These are phyloP conservation scores for Cataglyphis livida DNA, from an alignment of 2,888 invertebrate species.

Conservation along the genomic window DNA sequence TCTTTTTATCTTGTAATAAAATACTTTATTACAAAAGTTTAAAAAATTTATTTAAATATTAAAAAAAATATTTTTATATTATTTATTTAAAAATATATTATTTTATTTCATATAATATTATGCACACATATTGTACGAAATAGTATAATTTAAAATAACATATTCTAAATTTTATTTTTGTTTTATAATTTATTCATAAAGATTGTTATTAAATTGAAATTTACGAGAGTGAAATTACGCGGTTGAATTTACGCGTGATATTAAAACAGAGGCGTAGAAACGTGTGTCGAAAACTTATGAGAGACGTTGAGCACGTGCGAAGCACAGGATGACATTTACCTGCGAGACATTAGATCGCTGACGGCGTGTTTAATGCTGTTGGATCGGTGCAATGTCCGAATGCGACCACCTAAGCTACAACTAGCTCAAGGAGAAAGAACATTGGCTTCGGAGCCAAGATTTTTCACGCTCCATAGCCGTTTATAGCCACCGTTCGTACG, in stretches of 20 bases:
- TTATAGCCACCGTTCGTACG: slow-evolving; percentile 59
- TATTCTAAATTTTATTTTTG: not conserved
- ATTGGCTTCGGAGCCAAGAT: slow-evolving; percentile 78
- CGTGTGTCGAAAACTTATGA: slow-evolving; percentile 48
- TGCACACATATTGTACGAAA: not conserved
- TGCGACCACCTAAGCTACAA: slow-evolving; percentile 73
- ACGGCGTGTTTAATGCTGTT: slow-evolving; percentile 70
- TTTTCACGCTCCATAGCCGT: slow-evolving; percentile 72
- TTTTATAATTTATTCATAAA: not conserved
- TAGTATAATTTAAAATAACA: not conserved
- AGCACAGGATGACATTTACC: slow-evolving; percentile 44
- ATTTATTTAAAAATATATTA: too few relatives aligned
- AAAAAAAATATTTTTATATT: too few relatives aligned
- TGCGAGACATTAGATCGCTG: slow-evolving; percentile 67
- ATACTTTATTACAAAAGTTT: too few relatives aligned
- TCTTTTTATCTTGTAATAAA: too few relatives aligned
- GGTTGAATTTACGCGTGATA: not conserved
- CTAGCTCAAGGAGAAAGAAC: slow-evolving; percentile 81
- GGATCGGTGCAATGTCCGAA: slow-evolving; percentile 78
- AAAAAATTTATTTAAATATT: too few relatives aligned
- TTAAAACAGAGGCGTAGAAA: slow-evolving; percentile 5
- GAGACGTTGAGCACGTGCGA: slow-evolving; percentile 56
- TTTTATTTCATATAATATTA: not conserved
- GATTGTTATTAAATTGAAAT: not conserved
- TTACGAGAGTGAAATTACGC: not conserved